Conservation (phyloP, 2,113 vertebrate species). For the Percopsis transmontana region DNA sequence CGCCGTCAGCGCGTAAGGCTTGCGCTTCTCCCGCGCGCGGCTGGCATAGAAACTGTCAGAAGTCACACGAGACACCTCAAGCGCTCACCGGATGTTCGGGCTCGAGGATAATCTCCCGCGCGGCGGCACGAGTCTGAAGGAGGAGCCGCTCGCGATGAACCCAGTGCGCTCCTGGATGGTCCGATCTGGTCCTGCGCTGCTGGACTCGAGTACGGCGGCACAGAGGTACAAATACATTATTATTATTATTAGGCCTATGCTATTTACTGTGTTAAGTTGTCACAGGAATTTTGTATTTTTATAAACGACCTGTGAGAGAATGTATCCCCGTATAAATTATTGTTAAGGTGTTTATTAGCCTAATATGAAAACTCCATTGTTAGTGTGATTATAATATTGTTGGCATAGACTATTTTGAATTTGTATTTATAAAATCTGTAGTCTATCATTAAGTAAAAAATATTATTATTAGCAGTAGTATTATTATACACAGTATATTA, state of each 20-base stretch:
- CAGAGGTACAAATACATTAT: constrained; percentile 54
- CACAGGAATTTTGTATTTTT: background rate
- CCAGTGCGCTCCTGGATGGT: constrained; percentile 68
- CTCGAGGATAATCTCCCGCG: constrained; percentile 63
- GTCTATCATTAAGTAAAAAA: too few species aligned
- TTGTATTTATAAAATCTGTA: too few species aligned
- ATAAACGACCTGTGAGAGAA: background rate
- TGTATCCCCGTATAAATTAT: too few species aligned
- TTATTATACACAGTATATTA: too few species aligned
- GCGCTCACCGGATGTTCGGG: constrained; percentile 55
- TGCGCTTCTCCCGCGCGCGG: background rate
- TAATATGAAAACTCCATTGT: too few species aligned
- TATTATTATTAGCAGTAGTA: too few species aligned
- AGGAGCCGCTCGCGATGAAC: constrained; percentile 56
- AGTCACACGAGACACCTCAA: background rate
- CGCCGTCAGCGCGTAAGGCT: background rate
- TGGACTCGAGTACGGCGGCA: constrained; percentile 68
- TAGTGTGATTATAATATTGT: too few species aligned
- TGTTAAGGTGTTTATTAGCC: too few species aligned
- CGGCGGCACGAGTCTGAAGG: constrained; percentile 61
- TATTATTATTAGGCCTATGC: background rate
- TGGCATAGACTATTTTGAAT: too few species aligned
- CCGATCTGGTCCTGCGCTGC: constrained; percentile 46
- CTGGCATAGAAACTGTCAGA: background rate
- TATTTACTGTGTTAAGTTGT: too few species aligned